phyloP scores from a whole-genome alignment of 2,113 vertebrate species.

The Macroglossus sobrinus region DNA sequence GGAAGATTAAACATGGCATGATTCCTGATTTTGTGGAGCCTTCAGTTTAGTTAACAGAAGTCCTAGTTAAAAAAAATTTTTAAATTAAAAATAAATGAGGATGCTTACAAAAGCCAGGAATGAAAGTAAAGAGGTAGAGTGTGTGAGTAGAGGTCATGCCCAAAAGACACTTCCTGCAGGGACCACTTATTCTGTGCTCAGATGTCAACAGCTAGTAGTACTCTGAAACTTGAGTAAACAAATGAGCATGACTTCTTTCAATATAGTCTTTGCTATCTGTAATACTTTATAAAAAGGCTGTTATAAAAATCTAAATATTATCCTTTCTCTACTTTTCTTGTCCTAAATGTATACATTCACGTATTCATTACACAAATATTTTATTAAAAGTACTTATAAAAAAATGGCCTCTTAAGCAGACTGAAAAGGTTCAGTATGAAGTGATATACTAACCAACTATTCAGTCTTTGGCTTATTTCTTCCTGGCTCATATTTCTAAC shows the following conservation, averaged over 20 bases:
- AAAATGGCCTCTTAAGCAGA: background rate
- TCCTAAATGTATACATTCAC: background rate
- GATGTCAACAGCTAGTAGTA: background rate
- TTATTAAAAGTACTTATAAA: slow-evolving; percentile 4
- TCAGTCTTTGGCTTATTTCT: background rate
- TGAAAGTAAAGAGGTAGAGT: background rate
- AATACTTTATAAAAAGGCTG: background rate
- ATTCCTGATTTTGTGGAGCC: background rate
- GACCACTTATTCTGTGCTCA: background rate
- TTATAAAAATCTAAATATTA: background rate
- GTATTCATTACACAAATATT: slow-evolving; percentile 21
- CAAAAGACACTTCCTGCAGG: background rate
- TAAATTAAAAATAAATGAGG: too few species aligned
- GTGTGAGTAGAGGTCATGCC: background rate
- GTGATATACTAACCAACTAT: background rate
- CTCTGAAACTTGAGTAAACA: background rate
- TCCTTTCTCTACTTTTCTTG: background rate
- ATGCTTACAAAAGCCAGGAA: background rate
- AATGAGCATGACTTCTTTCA: background rate
- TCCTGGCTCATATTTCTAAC: background rate
- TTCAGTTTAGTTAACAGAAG: slow-evolving; percentile 11
- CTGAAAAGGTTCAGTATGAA: background rate
- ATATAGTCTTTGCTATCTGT: background rate
- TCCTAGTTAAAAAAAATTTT: background rate
- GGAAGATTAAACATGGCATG: background rate